These are phyloP conservation scores for Puntigrus tetrazona DNA, from an alignment of 2,113 vertebrate species.

Conservation along the genomic window DNA sequence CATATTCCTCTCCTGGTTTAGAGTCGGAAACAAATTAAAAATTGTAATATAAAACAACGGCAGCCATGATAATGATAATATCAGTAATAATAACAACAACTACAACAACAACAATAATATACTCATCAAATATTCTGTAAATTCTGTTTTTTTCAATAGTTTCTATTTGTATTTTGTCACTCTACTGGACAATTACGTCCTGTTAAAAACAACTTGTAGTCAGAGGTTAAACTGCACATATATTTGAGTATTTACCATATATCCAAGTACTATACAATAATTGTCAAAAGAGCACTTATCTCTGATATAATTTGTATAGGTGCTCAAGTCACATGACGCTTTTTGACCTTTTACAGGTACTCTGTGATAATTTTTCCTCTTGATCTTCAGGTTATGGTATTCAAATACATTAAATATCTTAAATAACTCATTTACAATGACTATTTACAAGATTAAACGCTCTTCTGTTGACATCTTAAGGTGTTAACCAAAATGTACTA, in stretches of 20 bases:
- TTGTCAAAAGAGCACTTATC: background rate
- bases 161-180: background rate
- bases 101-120: too few species aligned
- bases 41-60: too few species aligned
- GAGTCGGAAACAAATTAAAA: too few species aligned
- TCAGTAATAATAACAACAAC: too few species aligned
- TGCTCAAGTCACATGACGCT: background rate
- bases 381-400: background rate
- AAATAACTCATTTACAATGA: background rate
- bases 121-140: too few species aligned
- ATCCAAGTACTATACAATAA: constrained; percentile 15
- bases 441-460: background rate
- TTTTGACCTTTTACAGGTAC: background rate
- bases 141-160: too few species aligned
- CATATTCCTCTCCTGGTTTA: too few species aligned
- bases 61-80: too few species aligned
- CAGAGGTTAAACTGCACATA: background rate
- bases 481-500: background rate
- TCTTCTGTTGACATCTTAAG: too few species aligned
- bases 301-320: constrained; percentile 12
- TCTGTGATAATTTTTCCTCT: background rate
- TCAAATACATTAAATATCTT: background rate
- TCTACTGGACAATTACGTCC: background rate
- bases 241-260: background rate
- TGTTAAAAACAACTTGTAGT: background rate